Evolutionary conservation across 1,140 invertebrate genomes (phyloP), one percentile per base, ranked within the genome.

Genomic region (Argopecten irradians): DNA sequence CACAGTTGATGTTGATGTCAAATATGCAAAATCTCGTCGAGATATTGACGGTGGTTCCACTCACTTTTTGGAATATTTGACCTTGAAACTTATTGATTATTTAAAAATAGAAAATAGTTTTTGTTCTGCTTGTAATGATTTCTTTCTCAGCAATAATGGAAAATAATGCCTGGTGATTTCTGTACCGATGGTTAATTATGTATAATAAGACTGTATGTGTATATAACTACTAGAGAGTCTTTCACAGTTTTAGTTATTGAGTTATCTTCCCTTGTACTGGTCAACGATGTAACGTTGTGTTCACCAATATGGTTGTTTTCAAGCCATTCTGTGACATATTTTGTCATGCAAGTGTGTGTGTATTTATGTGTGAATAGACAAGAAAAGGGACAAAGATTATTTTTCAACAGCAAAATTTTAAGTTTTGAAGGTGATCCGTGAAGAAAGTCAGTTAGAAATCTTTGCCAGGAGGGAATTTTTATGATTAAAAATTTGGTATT

Each of bases 211-310:
- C 22, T 71, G 55, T 71, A 71, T 46, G 3, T 71, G 55, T 71
- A 71, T 1, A 71, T 71, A 71, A 71, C 55, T 39, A 39, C 36
- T 71, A 71, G 55, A 71, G 55, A 71, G 55, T 71, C 55, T 71
- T 71, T 71, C 55, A 71, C 55, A 11, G 28, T 71, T 71, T 71
- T 71, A 71, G 55, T 71, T 71, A 16, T 71, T 71, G 55, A 71
- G 43, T 55, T 55, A 55, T 71, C 14, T 71, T 71, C 55, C 55
- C 55, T 71, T 71, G 55, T 71, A n/a, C 55, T 71, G 55, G 55
- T 71, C 55, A 71, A 71, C n/a, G n/a, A 71, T 71, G 55, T 71
- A 28, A 28, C 55, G 55, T 71, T 71, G 55, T 71, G 55, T 71
- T 71, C 55, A 71, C n/a, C 22, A 28, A 71, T 28, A 71, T 71